Evolutionary conservation across 2,113 vertebrate genomes (phyloP).

Genomic region (Mesocricetus auratus): DNA sequence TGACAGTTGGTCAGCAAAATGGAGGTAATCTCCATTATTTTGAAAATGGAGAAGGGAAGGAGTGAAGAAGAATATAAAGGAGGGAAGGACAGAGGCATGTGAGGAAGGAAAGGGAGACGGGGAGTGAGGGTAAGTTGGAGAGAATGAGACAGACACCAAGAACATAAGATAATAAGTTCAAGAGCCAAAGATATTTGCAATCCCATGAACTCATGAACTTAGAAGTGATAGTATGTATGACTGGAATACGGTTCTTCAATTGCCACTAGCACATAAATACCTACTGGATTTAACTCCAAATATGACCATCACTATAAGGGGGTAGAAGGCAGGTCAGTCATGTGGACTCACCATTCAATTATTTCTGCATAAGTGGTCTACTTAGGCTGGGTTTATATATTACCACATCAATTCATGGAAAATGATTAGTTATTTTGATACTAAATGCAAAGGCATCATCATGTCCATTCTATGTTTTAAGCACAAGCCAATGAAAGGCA

Average conservation of each 20-base stretch:
- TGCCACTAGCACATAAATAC: neutral
- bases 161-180: neutral
- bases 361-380: slow-evolving; percentile 61
- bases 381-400: slow-evolving; percentile 48
- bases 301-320: slow-evolving; percentile 11
- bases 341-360: slow-evolving; percentile 48
- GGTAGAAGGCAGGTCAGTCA: slow-evolving; percentile 47
- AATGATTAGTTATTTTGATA: slow-evolving; percentile 63
- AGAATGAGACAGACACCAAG: neutral
- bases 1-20: slow-evolving; percentile 18
- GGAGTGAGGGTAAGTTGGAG: neutral
- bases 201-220: neutral
- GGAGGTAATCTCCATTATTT: slow-evolving; percentile 17
- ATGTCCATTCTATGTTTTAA: slow-evolving; percentile 49
- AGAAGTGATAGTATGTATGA: neutral
- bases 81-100: no score
- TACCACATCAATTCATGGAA: slow-evolving; percentile 41
- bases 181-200: neutral
- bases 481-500: neutral
- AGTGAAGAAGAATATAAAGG: neutral
- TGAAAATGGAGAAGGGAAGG: neutral
- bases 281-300: slow-evolving; percentile 36
- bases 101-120: neutral
- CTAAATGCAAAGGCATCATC: slow-evolving; percentile 5
- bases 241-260: slow-evolving; percentile 17